phyloP scores from a whole-genome alignment of 2,797 vertebrate species.

The Phalanger gymnotis region DNA sequence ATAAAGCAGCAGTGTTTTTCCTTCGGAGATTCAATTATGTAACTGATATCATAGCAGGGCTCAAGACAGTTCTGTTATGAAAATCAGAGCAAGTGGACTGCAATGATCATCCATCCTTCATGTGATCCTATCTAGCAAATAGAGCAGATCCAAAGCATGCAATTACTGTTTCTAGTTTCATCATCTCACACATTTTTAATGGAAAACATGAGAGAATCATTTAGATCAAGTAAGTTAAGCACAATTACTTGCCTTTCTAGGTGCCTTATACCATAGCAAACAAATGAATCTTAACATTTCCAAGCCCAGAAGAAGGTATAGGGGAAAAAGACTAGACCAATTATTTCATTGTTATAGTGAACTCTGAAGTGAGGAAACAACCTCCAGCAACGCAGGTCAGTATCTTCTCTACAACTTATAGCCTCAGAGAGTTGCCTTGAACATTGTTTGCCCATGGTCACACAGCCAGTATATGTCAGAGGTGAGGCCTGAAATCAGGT shows the following conservation, averaged over 20 bases:
- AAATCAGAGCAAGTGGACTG: constrained; percentile 57
- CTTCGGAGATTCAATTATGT: constrained; percentile 69
- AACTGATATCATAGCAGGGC: constrained; percentile 14
- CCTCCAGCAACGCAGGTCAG: not conserved
- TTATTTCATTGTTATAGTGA: not conserved
- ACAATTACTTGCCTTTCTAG: not conserved
- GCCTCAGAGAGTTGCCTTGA: not conserved
- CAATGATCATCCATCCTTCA: constrained; percentile 54
- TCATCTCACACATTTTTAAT: constrained; percentile 5
- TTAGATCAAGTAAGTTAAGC: not conserved
- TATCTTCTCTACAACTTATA: not conserved
- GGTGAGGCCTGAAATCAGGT: not conserved
- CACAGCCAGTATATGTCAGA: not conserved
- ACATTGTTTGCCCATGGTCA: not conserved
- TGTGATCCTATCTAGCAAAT: constrained; percentile 37
- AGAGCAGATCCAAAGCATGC: not conserved
- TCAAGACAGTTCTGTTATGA: constrained; percentile 48
- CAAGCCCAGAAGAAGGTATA: not conserved
- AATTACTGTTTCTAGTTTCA: not conserved
- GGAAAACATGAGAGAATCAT: not conserved
- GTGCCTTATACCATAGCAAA: not conserved
- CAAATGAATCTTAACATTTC: not conserved
- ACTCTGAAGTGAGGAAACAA: not conserved
- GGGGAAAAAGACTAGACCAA: not conserved
- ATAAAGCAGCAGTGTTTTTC: constrained; percentile 49